phyloP scores from a whole-genome alignment of 2,888 invertebrate genomes.

The Eubasilissa splendida region DNA sequence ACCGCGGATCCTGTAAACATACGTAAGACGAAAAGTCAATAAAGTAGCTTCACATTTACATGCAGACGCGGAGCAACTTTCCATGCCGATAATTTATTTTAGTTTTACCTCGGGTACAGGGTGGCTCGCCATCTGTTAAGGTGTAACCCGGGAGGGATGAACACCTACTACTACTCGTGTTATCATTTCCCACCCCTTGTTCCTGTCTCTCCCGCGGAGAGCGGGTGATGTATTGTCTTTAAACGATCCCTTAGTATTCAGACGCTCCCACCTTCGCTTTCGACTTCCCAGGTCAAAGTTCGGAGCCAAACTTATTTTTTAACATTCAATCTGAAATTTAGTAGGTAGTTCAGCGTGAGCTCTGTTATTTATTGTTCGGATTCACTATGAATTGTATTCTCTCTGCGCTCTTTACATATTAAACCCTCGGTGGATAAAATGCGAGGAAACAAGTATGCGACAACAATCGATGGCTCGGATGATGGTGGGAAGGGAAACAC shows the following conservation, averaged over 20 bases:
- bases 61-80: conserved; percentile 5
- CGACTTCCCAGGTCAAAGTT: conserved; percentile 35
- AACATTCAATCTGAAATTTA: conserved; percentile 40
- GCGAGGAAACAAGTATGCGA: conserved; percentile 9
- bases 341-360: conserved; percentile 25
- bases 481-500: neutral
- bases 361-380: conserved; percentile 45
- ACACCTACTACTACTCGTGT: conserved; percentile 32
- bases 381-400: conserved; percentile 45
- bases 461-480: conserved; percentile 43
- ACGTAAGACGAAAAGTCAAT: conserved; percentile 28
- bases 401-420: conserved; percentile 36
- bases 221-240: conserved; percentile 46
- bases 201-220: conserved; percentile 28
- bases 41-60: conserved; percentile 26
- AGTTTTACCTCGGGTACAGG: conserved; percentile 17
- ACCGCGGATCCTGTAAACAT: conserved; percentile 4
- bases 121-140: conserved; percentile 25
- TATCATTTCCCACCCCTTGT: conserved; percentile 38
- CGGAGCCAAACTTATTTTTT: conserved; percentile 39
- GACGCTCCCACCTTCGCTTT: conserved; percentile 6
- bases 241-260: conserved; percentile 45
- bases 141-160: conserved; percentile 23
- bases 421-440: conserved; percentile 14
- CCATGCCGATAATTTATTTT: conserved; percentile 28